Evolutionary conservation across 2,113 vertebrate species (phyloP).

Genomic region (Lagenorhynchus albirostris): DNA sequence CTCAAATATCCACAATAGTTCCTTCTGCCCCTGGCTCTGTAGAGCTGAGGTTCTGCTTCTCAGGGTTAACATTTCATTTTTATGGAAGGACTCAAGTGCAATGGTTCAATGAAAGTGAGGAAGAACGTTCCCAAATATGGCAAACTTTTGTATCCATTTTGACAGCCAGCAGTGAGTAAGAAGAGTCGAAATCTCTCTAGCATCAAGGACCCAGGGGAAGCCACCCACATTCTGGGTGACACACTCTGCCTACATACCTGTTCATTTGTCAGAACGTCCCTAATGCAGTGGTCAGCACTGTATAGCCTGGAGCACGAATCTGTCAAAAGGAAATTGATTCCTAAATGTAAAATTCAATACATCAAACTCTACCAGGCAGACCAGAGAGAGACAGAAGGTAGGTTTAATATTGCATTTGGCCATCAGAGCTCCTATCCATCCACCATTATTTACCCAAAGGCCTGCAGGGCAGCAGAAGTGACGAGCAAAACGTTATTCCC

Average conservation of each 20-base stretch:
- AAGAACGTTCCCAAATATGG: not conserved
- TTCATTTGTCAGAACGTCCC: conserved; percentile 42
- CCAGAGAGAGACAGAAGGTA: conserved; percentile 39
- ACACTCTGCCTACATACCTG: not conserved
- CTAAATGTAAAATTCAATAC: conserved; percentile 66
- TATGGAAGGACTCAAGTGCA: not conserved
- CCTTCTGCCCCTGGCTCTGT: not conserved
- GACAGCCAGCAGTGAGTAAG: not conserved
- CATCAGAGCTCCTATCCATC: not conserved
- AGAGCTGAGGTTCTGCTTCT: not conserved
- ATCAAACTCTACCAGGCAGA: conserved; percentile 52
- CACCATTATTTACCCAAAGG: conserved; percentile 37
- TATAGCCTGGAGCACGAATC: conserved; percentile 41
- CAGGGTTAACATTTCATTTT: not conserved
- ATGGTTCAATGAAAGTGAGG: not conserved
- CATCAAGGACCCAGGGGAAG: not conserved
- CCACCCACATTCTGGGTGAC: not conserved
- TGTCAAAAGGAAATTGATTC: conserved; percentile 64
- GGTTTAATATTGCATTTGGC: conserved; percentile 54
- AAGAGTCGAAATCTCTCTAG: conserved; percentile 3
- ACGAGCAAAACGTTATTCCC: conserved; percentile 51
- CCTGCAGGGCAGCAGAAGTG: conserved; percentile 20
- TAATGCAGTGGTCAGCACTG: conserved; percentile 7
- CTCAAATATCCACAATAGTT: not conserved
- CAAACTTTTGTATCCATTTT: not conserved